These are phyloP conservation scores for Sarcophaga variegata DNA, from an alignment of 2,888 invertebrate species.

Conservation along the genomic window DNA sequence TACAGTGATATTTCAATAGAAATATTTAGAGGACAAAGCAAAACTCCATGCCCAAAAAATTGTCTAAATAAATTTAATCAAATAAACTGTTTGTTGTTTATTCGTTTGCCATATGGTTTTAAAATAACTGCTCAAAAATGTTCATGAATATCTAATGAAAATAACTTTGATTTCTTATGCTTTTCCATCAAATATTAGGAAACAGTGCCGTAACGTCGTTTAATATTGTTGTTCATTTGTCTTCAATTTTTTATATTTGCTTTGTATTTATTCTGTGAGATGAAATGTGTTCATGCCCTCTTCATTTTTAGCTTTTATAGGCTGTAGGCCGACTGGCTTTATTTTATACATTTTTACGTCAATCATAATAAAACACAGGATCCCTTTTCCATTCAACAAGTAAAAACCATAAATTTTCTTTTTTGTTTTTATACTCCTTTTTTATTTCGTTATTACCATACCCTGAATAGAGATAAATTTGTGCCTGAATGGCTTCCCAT, in stretches of 20 bases:
- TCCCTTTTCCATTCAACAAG: conserved; percentile 27
- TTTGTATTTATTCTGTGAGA: neutral
- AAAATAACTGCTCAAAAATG: neutral
- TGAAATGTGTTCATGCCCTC: neutral
- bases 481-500: conserved; percentile 3
- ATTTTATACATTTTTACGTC: conserved; percentile 9
- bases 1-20: no score
- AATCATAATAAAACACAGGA: conserved; percentile 15
- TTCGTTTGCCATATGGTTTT: no score
- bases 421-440: neutral
- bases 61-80: no score
- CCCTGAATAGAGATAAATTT: no score
- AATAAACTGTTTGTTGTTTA: no score
- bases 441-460: neutral
- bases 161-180: neutral
- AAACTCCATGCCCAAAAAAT: no score
- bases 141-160: neutral
- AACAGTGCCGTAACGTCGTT: neutral
- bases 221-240: conserved; percentile 10
- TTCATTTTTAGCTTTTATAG: neutral
- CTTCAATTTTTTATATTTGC: neutral
- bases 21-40: no score
- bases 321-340: neutral
- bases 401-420: conserved; percentile 10
- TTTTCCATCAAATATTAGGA: neutral